A percentile compares a stretch with the other conserved stretches of the same genome.
Conservation (phyloP, 2,797 vertebrate species). For the Labeo calbasu region DNA sequence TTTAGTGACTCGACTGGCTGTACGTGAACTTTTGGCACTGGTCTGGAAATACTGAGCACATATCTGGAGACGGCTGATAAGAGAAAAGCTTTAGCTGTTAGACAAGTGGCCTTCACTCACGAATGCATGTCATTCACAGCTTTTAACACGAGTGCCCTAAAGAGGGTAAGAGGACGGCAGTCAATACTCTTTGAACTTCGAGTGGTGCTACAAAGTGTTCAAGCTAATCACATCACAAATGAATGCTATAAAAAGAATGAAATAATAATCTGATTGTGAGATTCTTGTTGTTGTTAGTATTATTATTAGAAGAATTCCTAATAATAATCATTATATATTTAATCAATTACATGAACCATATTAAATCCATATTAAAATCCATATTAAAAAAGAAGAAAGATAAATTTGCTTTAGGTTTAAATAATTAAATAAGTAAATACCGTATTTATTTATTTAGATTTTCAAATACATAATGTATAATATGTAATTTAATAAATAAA, state of each 20-base stretch:
- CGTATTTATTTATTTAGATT: not conserved
- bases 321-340: not conserved
- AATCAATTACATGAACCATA: not conserved
- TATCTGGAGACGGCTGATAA: constrained; percentile 14
- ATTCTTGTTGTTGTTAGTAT: not conserved
- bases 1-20: not conserved
- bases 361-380: no score
- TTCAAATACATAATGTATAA: not conserved
- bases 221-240: not conserved
- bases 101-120: constrained; percentile 17
- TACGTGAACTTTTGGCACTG: not conserved
- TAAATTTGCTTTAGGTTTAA: not conserved
- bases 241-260: not conserved
- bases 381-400: not conserved
- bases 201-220: not conserved
- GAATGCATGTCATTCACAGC: constrained; percentile 13
- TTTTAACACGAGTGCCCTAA: constrained; percentile 24
- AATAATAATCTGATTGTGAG: not conserved
- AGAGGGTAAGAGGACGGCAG: constrained; percentile 15
- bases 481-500: not conserved
- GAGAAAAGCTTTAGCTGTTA: not conserved
- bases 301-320: not conserved
- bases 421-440: not conserved
- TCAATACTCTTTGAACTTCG: not conserved
- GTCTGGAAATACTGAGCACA: not conserved